Evolutionary conservation across 2,113 vertebrate genomes (phyloP).

Genomic region (Alexandromys fortis): DNA sequence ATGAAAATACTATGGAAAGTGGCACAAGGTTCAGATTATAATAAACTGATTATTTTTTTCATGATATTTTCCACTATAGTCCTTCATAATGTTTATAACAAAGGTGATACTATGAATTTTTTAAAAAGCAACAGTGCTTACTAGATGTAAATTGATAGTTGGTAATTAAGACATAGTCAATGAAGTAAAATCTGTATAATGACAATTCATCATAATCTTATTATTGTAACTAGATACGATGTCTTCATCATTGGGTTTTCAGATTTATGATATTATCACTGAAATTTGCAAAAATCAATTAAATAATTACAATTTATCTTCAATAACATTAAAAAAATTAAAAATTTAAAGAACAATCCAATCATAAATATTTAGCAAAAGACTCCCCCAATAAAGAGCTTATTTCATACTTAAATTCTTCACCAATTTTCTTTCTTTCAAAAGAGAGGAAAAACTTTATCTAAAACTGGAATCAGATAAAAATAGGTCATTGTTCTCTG

Average conservation of each 20-base stretch:
- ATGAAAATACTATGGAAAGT: background rate
- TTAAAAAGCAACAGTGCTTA: background rate
- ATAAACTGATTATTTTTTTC: background rate
- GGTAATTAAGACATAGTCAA: background rate
- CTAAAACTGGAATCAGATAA: background rate
- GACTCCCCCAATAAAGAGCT: background rate
- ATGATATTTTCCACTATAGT: background rate
- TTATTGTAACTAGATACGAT: background rate
- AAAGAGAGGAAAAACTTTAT: background rate
- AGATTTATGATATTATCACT: background rate
- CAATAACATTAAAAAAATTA: conserved; percentile 18
- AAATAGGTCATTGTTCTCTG: background rate
- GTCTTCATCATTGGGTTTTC: background rate
- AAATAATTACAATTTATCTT: background rate
- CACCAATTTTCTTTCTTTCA: background rate
- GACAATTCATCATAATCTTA: background rate
- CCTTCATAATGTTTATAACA: background rate
- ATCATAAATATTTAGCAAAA: conserved; percentile 15
- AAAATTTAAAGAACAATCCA: conserved; percentile 12
- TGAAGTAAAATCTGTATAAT: background rate
- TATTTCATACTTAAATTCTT: background rate
- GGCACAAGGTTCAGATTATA: background rate
- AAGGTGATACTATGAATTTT: background rate
- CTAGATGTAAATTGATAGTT: background rate
- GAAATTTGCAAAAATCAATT: background rate